Base-by-base conservation (phyloP, 2,888 invertebrate species). In the Anaspis maculata region DNA sequence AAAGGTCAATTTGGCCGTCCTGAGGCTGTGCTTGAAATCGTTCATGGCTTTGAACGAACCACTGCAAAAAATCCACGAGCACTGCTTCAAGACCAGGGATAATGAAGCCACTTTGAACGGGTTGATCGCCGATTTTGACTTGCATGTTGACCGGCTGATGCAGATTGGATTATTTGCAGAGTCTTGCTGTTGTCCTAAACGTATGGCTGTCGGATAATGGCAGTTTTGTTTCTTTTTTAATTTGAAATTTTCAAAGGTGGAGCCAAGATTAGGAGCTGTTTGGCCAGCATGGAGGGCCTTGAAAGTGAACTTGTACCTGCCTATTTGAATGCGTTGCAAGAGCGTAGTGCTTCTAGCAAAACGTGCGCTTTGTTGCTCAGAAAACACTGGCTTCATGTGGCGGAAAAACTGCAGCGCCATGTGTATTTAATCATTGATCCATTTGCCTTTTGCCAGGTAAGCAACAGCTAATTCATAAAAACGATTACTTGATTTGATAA, bases 111-210 rank as follows among this genome's bases (percentile, higher is more conserved):
- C 13, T 14, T 10, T 76, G 27, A 73, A 72, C 37, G 51, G 54
- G 14, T 64, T 69, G 37, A 69, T 79, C 7, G 74, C 72, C 39
- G 72, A 74, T 19, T 79, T 80, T 62, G 83, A 83, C 67, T 64
- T 76, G 41, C 71, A 76, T 37, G 75, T 76, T 49, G 83, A 83
- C 52, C 72, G 78, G 46, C 63, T 79, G 28, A 65, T 77, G 62
- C 80, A 81, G 52, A 77, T 82, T 48, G 81, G 79, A 26, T 67
- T 76, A 28, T 83, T 81, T 62, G 79, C 82, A n/a, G 70, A 79
- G 25, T 76, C 79, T 3, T 73, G 72, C 45, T 72, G 73, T n/a
- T n/a, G n/a, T n/a, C n/a, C n/a, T n/a, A n/a, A n/a, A n/a, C n/a
- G n/a, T n/a, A n/a, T n/a, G n/a, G n/a, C n/a, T n/a, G n/a, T n/a